These are phyloP conservation scores for Antitype chi DNA, from an alignment of 2,888 invertebrate genomes.

Conservation along the genomic window DNA sequence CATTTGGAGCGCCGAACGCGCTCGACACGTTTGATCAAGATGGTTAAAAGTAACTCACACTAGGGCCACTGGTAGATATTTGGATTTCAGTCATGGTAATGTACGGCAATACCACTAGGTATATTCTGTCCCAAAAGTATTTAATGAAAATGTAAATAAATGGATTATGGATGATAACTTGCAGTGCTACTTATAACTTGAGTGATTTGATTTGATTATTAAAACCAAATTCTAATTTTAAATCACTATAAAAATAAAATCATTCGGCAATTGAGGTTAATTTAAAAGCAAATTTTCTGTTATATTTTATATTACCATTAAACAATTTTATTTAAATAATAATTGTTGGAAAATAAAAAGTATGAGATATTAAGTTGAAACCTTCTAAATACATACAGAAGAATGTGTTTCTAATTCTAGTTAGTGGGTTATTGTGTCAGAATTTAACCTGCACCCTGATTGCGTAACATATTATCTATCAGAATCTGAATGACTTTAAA, in stretches of 20 bases:
- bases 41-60: no score
- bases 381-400: neutral
- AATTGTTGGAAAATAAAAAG: no score
- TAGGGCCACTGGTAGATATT: neutral
- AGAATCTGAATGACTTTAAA: no score
- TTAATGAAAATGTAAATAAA: neutral
- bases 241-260: neutral
- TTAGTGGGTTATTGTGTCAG: neutral
- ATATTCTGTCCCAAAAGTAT: neutral
- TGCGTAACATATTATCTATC: no score
- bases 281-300: neutral
- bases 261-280: neutral
- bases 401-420: neutral
- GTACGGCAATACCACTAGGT: neutral
- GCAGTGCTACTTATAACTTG: neutral
- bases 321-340: neutral
- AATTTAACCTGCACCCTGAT: neutral
- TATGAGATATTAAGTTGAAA: no score
- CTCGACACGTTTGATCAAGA: no score
- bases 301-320: neutral
- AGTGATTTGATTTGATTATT: neutral
- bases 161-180: neutral
- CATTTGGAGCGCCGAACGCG: no score
- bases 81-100: neutral
- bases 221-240: neutral